Base-by-base conservation (phyloP, 2,797 vertebrate species). In the Eulemur albifrons region DNA sequence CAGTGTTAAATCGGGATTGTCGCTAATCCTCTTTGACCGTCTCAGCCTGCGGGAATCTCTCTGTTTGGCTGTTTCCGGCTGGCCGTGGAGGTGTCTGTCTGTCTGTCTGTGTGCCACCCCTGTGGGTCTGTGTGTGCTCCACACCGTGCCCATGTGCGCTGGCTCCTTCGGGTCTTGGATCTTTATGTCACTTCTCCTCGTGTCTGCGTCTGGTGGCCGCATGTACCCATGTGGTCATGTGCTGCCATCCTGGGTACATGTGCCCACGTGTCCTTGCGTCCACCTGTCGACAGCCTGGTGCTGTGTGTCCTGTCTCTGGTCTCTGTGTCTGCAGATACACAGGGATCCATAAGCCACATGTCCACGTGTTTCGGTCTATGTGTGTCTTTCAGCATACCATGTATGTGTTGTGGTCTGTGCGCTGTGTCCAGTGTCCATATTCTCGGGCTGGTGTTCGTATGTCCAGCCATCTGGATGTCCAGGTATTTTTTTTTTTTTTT, bases 311-410 rank as follows among this genome's bases (percentile, higher is more conserved):
- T 38, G 40, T 25, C 50, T 59, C 52, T 25, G 15, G 32, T 48
- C n/a, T 43, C 57, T 18, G 23, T 35, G 38, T 63, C 27, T 11
- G 1, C 1, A 59, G 76, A 80, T 17, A 4, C 43, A 14, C 2
- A 0, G 30, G 38, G 45, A 23, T 25, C 52, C 52, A 1, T 7
- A 67, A 21, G 21, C 45, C 32, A 2, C 0, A 9, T 21, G 11
- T 12, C 57, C 40, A 2, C 0, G 0, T 50, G 30, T 30, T 27
- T 10, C 30, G 2, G 2, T 8, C 67, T 30, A 25, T 0, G 0
- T 21, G 63, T 17, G 38, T 35, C 61, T 48, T 18, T 72, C 9
- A 6, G 8, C 14, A 0, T 48, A 80, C 45, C 32, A 14, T 2
- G 0, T 4, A 11, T 1, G 10, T 7, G 6, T 20, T 10, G 35